These are phyloP conservation scores for Caradrina clavipalpis DNA, from an alignment of 2,888 invertebrate genomes.

Conservation along the genomic window DNA sequence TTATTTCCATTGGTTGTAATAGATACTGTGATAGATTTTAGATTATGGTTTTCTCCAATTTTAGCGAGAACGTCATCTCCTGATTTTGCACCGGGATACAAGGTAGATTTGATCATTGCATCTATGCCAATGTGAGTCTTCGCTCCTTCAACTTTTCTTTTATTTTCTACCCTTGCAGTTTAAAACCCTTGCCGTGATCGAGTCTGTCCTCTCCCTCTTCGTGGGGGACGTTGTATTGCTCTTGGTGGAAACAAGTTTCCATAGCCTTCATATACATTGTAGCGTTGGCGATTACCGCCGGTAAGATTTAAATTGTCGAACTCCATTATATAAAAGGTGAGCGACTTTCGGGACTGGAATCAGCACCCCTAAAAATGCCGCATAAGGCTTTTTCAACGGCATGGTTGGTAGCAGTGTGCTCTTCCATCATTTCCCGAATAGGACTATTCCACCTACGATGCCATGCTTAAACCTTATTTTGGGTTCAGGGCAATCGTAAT, in stretches of 20 bases:
- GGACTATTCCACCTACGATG: too few species aligned
- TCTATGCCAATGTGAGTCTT: neutral
- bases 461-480: too few species aligned
- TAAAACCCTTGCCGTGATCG: neutral
- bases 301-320: neutral
- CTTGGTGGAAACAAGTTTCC: neutral
- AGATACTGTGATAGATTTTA: constrained; percentile 15
- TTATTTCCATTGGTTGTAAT: too few species aligned
- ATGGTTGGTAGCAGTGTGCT: too few species aligned
- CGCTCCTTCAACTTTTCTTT: neutral
- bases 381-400: too few species aligned
- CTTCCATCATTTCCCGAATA: too few species aligned
- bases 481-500: too few species aligned
- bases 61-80: constrained; percentile 12
- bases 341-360: too few species aligned
- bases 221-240: neutral
- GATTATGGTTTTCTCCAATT: constrained; percentile 19
- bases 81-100: constrained; percentile 18
- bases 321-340: neutral
- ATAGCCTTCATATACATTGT: neutral
- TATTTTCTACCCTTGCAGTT: neutral
- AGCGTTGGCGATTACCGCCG: neutral
- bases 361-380: neutral
- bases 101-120: neutral
- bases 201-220: neutral